Base-by-base conservation (phyloP, 2,888 invertebrate species). In the Petrolisthes manimaculis region DNA sequence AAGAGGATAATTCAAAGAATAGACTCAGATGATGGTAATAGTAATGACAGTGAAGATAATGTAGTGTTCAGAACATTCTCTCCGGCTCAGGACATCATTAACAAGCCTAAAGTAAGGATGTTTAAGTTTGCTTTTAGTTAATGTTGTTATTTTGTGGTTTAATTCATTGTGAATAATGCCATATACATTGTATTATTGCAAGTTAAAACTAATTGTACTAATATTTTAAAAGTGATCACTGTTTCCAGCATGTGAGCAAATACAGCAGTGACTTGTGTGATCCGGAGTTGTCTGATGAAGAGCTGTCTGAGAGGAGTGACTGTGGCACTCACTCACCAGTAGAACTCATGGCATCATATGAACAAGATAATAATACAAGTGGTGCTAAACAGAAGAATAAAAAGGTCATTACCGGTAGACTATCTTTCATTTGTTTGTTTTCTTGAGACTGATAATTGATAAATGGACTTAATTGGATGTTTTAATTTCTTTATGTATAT, bases 181-280 rank as follows among this genome's bases (percentile, higher is more conserved):
- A 37, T 37, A 37, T 37, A 37, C 37, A 37, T 1, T 37, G 37
- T 37, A 37, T 37, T 37, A 2, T 37, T 37, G 2, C 37, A 37
- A 37, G 0, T 37, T 37, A 37, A 37, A 37, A 37, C 37, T 37
- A 37, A 37, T 37, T 37, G 37, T 37, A 37, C 37, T 61, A 1
- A 3, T 61, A 61, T 61, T 61, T 9, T 61, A 61, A 61, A 61
- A 18, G 61, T 18, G 9, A 18, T 2, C 61, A 9, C 61, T 61
- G 61, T 61, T 71, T 71, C 6, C 71, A 71, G 71, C 71, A 14
- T 6, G 6, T n/a, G 1, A n/a, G 1, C 71, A 71, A 71, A 21
- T 86, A 82, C 82, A 86, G 77, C 56, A 81, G 67, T 56, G 77
- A 86, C 82, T 53, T 86, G 75, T 86, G 74, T 82, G 86, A 86